These are phyloP conservation scores for Caenorhabditis sp. DNA, from an alignment of 2,888 invertebrate species.

Conservation along the genomic window DNA sequence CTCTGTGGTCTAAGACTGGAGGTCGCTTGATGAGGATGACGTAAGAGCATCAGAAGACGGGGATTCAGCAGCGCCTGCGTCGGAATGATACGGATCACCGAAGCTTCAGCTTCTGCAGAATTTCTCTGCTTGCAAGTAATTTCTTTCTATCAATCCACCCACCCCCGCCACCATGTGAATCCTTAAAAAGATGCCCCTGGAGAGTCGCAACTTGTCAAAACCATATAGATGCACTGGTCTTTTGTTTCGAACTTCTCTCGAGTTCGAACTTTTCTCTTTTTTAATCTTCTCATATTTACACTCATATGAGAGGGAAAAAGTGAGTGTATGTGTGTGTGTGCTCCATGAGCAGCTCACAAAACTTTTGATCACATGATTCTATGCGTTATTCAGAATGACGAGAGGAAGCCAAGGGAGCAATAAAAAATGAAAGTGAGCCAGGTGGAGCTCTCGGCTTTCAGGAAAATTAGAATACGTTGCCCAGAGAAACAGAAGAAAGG, in stretches of 20 bases:
- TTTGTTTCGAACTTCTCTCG: conserved; percentile 16
- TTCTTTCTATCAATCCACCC: conserved; percentile 12
- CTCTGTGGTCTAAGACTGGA: not conserved
- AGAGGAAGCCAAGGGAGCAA: conserved; percentile 2
- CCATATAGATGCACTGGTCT: not conserved
- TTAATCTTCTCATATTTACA: conserved; percentile 46
- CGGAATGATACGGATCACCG: not conserved
- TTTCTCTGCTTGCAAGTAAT: conserved; percentile 19
- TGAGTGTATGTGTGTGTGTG: conserved; percentile 4
- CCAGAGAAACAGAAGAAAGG: not conserved
- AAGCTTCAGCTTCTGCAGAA: conserved; percentile 26
- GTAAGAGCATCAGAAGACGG: not conserved
- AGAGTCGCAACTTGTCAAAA: conserved; percentile 50
- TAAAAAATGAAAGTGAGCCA: conserved; percentile 18
- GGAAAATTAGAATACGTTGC: conserved; percentile 19
- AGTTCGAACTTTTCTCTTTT: conserved; percentile 20
- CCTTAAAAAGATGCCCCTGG: conserved; percentile 19
- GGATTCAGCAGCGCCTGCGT: not conserved
- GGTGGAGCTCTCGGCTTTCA: conserved; percentile 12
- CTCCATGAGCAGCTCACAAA: conserved; percentile 2
- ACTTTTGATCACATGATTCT: conserved; percentile 39
- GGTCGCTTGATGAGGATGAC: not conserved
- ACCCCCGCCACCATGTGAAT: conserved; percentile 5
- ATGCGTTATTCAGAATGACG: conserved; percentile 16
- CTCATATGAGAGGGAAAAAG: conserved; percentile 5